These are phyloP conservation scores for Neoascia interrupta DNA, from an alignment of 2,888 invertebrate species.

Conservation along the genomic window DNA sequence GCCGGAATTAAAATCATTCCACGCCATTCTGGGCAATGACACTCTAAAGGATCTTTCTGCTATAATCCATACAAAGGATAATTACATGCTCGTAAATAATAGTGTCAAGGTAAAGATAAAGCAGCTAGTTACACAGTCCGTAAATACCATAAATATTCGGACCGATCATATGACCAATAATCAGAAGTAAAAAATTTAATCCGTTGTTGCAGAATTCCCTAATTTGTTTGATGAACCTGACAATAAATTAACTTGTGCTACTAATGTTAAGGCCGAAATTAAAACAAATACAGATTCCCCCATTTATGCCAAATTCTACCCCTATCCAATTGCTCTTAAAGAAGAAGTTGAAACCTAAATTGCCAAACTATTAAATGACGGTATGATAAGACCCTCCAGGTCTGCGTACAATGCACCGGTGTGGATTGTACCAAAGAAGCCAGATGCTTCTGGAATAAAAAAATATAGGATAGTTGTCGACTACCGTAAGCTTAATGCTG, in stretches of 20 bases:
- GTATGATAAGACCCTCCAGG: too few relatives aligned
- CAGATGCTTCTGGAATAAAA: neutral
- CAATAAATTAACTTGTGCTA: slow-evolving; percentile 8
- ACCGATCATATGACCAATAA: neutral
- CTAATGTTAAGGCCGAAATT: neutral
- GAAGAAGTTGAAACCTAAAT: slow-evolving; percentile 27
- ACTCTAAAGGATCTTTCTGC: slow-evolving; percentile 23
- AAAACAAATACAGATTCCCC: neutral
- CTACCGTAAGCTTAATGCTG: slow-evolving; percentile 39
- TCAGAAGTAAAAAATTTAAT: neutral
- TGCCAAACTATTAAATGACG: too few relatives aligned
- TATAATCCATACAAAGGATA: slow-evolving; percentile 16
- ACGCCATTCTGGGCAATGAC: slow-evolving; percentile 41
- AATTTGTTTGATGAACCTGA: slow-evolving; percentile 7
- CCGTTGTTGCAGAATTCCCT: neutral
- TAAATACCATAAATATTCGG: neutral
- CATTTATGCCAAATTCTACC: neutral
- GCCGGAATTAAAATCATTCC: slow-evolving; percentile 17
- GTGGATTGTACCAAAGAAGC: slow-evolving; percentile 5
- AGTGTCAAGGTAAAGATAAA: neutral
- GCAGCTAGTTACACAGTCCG: neutral
- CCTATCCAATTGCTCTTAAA: slow-evolving; percentile 3
- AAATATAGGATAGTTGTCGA: slow-evolving; percentile 17
- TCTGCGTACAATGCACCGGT: slow-evolving; percentile 22
- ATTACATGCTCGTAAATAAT: neutral